phyloP scores from a whole-genome alignment of 2,888 invertebrate genomes.

The Orgyia antiqua region DNA sequence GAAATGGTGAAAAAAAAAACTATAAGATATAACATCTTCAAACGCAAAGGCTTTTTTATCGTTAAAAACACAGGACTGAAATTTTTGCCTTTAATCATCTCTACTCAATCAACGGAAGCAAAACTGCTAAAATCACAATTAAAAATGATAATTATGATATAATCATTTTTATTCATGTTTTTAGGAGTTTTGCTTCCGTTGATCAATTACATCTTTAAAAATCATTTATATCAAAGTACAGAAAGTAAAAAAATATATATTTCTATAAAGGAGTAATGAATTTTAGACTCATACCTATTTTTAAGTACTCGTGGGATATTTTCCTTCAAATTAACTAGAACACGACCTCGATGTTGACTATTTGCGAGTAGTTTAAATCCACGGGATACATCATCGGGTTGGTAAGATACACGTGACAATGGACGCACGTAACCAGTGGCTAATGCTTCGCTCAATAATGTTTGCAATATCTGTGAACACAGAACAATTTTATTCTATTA shows the following conservation, averaged over 20 bases:
- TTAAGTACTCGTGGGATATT: constrained; percentile 5
- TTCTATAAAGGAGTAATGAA: too few species aligned
- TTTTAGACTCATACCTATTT: constrained; percentile 26
- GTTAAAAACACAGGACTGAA: background rate
- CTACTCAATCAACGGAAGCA: background rate
- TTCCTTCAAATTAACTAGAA: constrained; percentile 33
- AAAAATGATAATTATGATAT: too few species aligned
- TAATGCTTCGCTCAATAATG: constrained; percentile 41
- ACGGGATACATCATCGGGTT: constrained; percentile 31
- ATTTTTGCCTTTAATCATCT: background rate
- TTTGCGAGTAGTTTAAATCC: constrained; percentile 42
- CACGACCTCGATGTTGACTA: constrained; percentile 45
- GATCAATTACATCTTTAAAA: too few species aligned
- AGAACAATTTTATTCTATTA: background rate
- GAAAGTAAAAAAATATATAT: too few species aligned
- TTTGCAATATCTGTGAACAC: constrained; percentile 14
- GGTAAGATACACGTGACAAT: constrained; percentile 38
- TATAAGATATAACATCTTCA: too few species aligned
- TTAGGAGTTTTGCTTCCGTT: too few species aligned
- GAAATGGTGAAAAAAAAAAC: constrained; percentile 5
- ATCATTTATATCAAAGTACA: too few species aligned
- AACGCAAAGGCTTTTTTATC: too few species aligned
- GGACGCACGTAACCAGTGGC: constrained; percentile 45
- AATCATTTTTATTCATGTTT: too few species aligned
- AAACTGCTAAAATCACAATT: background rate